phyloP scores from a whole-genome alignment of 1,140 invertebrate genomes.

The Cryptotermes secundus region DNA sequence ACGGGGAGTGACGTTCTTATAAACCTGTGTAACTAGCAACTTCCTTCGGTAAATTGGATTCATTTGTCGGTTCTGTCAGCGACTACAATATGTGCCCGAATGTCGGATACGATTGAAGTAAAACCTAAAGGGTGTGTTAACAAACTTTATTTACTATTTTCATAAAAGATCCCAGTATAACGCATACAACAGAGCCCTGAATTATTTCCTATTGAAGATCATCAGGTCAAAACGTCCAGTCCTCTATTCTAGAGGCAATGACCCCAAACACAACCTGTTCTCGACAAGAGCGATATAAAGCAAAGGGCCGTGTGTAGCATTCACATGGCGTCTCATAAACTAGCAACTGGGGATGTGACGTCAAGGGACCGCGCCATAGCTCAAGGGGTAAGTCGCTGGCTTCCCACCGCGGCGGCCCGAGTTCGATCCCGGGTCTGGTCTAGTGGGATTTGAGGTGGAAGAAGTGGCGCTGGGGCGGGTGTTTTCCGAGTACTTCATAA shows the following conservation, averaged over 20 bases:
- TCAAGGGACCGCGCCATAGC: no score
- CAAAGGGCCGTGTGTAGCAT: neutral
- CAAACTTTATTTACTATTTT: neutral
- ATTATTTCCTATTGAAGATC: neutral
- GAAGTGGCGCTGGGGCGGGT: no score
- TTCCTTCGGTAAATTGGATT: no score
- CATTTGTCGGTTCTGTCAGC: neutral
- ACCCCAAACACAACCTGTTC: neutral
- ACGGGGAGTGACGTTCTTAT: no score
- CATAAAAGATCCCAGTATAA: neutral
- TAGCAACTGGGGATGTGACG: no score
- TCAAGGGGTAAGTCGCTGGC: no score
- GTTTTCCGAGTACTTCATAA: no score
- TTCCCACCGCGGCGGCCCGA: no score
- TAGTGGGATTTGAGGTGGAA: no score
- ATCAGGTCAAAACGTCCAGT: neutral
- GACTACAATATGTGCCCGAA: neutral
- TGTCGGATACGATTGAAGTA: neutral
- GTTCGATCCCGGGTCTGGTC: no score
- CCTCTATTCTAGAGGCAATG: neutral
- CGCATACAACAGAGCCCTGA: neutral
- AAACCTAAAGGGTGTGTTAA: neutral
- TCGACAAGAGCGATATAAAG: neutral
- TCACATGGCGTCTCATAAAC: no score
- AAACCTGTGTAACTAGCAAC: no score